phyloP scores from a whole-genome alignment of 2,888 invertebrate species.

The Zaprionus obscuricornis region DNA sequence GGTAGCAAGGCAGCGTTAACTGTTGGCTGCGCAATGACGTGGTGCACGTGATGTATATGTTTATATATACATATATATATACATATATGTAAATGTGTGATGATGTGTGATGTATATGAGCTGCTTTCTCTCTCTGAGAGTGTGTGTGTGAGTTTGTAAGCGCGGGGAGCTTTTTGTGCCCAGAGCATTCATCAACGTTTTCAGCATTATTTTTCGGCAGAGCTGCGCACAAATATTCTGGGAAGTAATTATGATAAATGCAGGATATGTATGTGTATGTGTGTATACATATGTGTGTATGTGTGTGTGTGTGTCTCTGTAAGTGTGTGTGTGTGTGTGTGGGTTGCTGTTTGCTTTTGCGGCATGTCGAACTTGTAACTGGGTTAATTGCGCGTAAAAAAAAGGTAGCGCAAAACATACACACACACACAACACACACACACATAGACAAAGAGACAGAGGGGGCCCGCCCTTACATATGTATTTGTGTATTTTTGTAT shows the following conservation, averaged over 20 bases:
- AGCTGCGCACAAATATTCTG: conserved; percentile 58
- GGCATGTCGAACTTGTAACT: conserved; percentile 77
- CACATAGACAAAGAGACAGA: conserved; percentile 5
- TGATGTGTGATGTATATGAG: no score
- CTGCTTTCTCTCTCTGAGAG: no score
- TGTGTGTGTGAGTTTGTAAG: conserved; percentile 9
- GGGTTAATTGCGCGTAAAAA: conserved; percentile 75
- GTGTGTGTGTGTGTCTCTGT: conserved; percentile 2
- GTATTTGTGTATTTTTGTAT: conserved; percentile 8
- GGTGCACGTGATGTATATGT: neutral
- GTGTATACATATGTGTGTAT: conserved; percentile 23
- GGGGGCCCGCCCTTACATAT: conserved; percentile 15
- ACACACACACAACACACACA: neutral
- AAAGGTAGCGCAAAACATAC: conserved; percentile 43
- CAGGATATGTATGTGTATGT: conserved; percentile 56
- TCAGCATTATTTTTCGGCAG: conserved; percentile 57
- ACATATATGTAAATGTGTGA: no score
- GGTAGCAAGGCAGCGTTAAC: no score
- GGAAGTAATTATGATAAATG: conserved; percentile 79
- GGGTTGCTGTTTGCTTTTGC: conserved; percentile 47
- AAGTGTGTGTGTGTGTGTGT: neutral
- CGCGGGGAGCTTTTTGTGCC: conserved; percentile 1
- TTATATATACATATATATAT: no score
- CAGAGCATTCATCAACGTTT: conserved; percentile 67
- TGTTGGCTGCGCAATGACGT: no score